Conservation (phyloP, 2,113 vertebrate genomes). For the Apteryx mantelli region DNA sequence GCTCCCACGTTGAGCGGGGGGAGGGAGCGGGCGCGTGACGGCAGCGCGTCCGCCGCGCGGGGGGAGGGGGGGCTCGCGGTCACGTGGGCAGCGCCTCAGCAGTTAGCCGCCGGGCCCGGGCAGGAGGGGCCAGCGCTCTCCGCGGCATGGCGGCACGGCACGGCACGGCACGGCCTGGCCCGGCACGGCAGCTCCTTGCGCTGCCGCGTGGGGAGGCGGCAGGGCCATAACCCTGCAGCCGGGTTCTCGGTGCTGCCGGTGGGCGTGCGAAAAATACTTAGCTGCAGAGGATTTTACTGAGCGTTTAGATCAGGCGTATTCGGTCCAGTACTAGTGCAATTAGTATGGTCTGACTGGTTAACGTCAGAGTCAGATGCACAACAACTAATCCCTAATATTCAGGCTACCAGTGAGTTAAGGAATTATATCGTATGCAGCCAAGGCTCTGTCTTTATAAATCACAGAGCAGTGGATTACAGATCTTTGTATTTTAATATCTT, state of each 20-base stretch:
- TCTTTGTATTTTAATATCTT: too few relatives aligned
- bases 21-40: background rate
- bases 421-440: too few relatives aligned
- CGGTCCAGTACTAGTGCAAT: accelerated
- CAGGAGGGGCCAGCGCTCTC: too few relatives aligned
- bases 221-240: accelerated
- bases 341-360: accelerated
- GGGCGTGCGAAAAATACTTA: background rate
- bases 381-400: accelerated
- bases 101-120: too few relatives aligned
- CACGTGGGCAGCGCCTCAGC: background rate
- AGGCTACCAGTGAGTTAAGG: too few relatives aligned
- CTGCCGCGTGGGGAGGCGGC: too few relatives aligned
- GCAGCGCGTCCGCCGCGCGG: background rate
- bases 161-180: too few relatives aligned
- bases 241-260: accelerated
- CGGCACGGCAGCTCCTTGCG: background rate
- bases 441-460: too few relatives aligned
- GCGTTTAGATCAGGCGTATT: accelerated
- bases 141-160: too few relatives aligned
- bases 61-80: background rate
- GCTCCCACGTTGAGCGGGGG: background rate
- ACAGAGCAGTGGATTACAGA: too few relatives aligned
- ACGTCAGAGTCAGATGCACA: accelerated
- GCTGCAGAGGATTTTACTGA: accelerated